phyloP scores from a whole-genome alignment of 2,888 invertebrate genomes.

The Spialia ferax region DNA sequence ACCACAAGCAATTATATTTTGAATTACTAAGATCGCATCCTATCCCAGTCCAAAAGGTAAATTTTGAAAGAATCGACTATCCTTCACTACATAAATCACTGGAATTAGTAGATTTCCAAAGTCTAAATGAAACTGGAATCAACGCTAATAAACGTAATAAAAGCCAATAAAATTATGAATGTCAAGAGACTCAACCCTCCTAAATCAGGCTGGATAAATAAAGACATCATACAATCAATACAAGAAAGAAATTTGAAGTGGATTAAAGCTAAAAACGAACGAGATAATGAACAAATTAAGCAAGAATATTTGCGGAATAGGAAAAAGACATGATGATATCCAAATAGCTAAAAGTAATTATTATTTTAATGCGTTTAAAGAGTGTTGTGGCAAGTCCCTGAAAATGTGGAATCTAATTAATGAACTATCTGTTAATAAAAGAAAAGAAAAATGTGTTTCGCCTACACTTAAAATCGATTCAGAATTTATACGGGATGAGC shows the following conservation, averaged over 20 bases:
- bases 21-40: slow-evolving; percentile 35
- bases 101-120: not conserved
- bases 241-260: not conserved
- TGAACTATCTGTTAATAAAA: slow-evolving; percentile 3
- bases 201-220: slow-evolving; percentile 44
- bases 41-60: not conserved
- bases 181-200: slow-evolving; percentile 35
- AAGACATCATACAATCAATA: slow-evolving; percentile 31
- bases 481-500: not conserved
- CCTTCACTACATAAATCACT: not conserved
- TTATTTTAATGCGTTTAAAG: not conserved
- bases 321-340: not conserved
- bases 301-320: not conserved
- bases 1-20: slow-evolving; percentile 43
- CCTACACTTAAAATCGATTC: not conserved
- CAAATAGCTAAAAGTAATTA: slow-evolving; percentile 8
- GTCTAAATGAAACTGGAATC: not conserved
- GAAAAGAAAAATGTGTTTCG: not conserved
- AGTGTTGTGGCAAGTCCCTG: not conserved
- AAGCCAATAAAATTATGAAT: not conserved
- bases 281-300: not conserved
- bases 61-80: not conserved
- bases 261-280: not conserved
- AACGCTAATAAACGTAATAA: not conserved
- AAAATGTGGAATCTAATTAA: slow-evolving; percentile 28